These are phyloP conservation scores for Melanostoma mellinum DNA, from an alignment of 2,888 invertebrate genomes.

Conservation along the genomic window DNA sequence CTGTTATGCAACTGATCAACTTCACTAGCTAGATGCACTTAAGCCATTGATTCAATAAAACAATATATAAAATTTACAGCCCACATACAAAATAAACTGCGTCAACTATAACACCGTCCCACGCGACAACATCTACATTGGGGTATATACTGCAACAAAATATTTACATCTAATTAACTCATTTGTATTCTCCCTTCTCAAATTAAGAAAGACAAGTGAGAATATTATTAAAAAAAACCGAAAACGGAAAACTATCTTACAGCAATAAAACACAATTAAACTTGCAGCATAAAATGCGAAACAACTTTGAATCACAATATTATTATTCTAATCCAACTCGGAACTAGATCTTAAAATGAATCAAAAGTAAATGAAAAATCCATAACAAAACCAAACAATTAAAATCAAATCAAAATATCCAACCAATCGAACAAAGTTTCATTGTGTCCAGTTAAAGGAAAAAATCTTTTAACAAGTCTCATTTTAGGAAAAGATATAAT, in stretches of 20 bases:
- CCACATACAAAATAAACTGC: slow-evolving; percentile 40
- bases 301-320: slow-evolving; percentile 68
- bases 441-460: slow-evolving; percentile 49
- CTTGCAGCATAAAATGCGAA: slow-evolving; percentile 72
- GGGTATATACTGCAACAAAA: slow-evolving; percentile 50
- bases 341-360: slow-evolving; percentile 53
- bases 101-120: slow-evolving; percentile 54
- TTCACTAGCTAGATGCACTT: neutral
- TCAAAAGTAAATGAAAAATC: slow-evolving; percentile 39
- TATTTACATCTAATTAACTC: slow-evolving; percentile 63
- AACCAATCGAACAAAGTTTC: slow-evolving; percentile 72
- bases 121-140: slow-evolving; percentile 62
- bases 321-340: slow-evolving; percentile 49
- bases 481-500: slow-evolving; percentile 21
- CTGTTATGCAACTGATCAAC: neutral
- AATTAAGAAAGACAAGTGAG: slow-evolving; percentile 12
- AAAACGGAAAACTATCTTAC: slow-evolving; percentile 45
- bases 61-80: slow-evolving; percentile 15
- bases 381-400: slow-evolving; percentile 48
- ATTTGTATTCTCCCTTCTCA: slow-evolving; percentile 36
- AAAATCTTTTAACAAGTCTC: slow-evolving; percentile 53
- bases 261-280: slow-evolving; percentile 58
- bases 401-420: slow-evolving; percentile 33
- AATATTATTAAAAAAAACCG: slow-evolving; percentile 22
- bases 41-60: slow-evolving; percentile 9